phyloP scores from a whole-genome alignment of 2,888 invertebrate genomes.

The Pegoplata infirma region DNA sequence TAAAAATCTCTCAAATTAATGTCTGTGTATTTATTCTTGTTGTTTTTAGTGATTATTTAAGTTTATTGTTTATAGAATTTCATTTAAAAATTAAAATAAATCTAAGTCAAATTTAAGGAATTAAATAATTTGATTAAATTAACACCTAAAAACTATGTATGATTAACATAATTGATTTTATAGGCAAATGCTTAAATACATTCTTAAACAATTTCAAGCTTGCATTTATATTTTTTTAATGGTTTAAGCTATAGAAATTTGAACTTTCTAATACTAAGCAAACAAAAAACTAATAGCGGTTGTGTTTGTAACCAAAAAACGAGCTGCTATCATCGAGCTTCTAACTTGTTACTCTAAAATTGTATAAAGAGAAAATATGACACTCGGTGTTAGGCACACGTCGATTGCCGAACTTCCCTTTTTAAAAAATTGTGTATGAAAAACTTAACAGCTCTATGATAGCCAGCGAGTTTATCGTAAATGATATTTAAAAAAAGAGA shows the following conservation, averaged over 20 bases:
- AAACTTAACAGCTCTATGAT: too few relatives aligned
- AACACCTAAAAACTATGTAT: background rate
- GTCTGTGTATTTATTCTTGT: too few relatives aligned
- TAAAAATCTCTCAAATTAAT: background rate
- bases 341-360: too few relatives aligned
- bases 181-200: background rate
- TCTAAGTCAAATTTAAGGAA: background rate
- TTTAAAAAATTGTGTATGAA: too few relatives aligned
- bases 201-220: background rate
- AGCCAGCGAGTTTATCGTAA: too few relatives aligned
- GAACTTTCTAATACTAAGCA: conserved; percentile 18
- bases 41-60: background rate
- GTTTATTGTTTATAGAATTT: conserved; percentile 4
- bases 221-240: background rate
- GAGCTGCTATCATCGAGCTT: too few relatives aligned
- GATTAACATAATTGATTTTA: background rate
- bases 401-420: too few relatives aligned
- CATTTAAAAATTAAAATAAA: background rate
- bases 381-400: too few relatives aligned
- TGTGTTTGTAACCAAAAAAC: too few relatives aligned
- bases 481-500: background rate
- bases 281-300: too few relatives aligned
- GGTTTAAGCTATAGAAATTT: conserved; percentile 1
- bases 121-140: background rate
- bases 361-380: too few relatives aligned